Conservation (phyloP, 2,797 vertebrate genomes). For the Diglossa cyanea region DNA sequence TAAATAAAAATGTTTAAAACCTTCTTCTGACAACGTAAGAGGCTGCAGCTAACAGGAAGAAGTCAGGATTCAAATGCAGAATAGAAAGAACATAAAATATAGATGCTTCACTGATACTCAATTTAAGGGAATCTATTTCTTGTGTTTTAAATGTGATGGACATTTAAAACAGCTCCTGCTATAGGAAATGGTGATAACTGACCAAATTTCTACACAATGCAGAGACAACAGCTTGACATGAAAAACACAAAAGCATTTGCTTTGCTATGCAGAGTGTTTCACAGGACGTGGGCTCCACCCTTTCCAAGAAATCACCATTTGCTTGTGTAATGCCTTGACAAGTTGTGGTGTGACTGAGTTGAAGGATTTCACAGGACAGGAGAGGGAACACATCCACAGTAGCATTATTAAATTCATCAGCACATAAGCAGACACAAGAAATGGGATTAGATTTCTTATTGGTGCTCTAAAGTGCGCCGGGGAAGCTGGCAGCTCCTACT, state of each 20-base stretch:
- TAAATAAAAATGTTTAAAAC: neutral
- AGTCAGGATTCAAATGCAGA: neutral
- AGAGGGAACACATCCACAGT: neutral
- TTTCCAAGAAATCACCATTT: neutral
- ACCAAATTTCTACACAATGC: neutral
- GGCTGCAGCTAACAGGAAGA: neutral
- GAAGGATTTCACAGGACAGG: neutral
- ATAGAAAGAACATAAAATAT: neutral
- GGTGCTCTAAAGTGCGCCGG: rapidly evolving
- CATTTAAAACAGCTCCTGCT: neutral
- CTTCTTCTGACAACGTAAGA: neutral
- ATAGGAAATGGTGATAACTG: neutral
- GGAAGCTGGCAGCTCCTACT: neutral
- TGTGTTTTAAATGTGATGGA: neutral
- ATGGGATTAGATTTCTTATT: neutral
- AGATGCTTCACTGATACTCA: neutral
- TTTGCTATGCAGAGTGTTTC: neutral
- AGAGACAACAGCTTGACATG: neutral
- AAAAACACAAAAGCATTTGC: neutral
- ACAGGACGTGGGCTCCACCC: rapidly evolving
- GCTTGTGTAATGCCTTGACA: neutral
- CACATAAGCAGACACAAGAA: neutral
- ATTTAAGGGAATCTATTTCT: neutral
- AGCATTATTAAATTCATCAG: neutral
- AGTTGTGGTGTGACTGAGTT: rapidly evolving